Percentiles rank a stretch among this genome's conserved stretches.
phyloP scores from a whole-genome alignment of 1,140 invertebrate species.

The Drosophila orena region DNA sequence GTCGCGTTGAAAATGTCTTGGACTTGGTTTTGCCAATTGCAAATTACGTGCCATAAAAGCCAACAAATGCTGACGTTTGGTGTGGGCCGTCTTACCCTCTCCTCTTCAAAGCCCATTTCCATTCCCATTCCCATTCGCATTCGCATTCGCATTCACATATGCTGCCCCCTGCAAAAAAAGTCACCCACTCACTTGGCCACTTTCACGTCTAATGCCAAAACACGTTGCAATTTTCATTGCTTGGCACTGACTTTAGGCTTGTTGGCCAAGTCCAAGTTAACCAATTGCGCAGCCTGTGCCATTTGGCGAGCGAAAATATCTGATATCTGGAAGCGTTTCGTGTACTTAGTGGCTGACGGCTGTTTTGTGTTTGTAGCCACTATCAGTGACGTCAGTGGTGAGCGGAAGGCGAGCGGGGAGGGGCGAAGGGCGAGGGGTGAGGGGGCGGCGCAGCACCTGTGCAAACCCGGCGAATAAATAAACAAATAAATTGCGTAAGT shows the following conservation, averaged over 20 bases:
- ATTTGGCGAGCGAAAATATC: constrained; percentile 13
- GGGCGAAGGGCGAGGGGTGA: no score
- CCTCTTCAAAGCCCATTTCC: constrained; percentile 1
- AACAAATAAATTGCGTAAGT: constrained; percentile 56
- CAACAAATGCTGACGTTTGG: constrained; percentile 53
- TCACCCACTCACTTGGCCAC: constrained; percentile 50
- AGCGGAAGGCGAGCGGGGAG: background rate
- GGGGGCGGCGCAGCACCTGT: constrained; percentile 39
- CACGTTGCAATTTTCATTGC: constrained; percentile 81
- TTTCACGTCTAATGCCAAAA: constrained; percentile 84
- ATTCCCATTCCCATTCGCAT: background rate
- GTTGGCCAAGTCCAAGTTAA: constrained; percentile 81
- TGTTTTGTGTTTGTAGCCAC: constrained; percentile 11
- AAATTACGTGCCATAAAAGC: constrained; percentile 83
- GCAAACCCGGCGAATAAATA: constrained; percentile 11
- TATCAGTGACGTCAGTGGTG: constrained; percentile 68
- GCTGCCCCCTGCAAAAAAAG: constrained; percentile 3
- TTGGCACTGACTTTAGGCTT: constrained; percentile 80
- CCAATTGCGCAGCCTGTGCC: constrained; percentile 58
- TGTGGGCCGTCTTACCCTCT: constrained; percentile 22
- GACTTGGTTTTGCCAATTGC: constrained; percentile 75
- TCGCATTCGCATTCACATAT: background rate
- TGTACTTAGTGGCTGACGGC: constrained; percentile 35
- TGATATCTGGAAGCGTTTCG: constrained; percentile 6
- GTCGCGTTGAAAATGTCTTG: constrained; percentile 44